Evolutionary conservation across 2,888 invertebrate genomes (phyloP).

Genomic region (Selenia dentaria): DNA sequence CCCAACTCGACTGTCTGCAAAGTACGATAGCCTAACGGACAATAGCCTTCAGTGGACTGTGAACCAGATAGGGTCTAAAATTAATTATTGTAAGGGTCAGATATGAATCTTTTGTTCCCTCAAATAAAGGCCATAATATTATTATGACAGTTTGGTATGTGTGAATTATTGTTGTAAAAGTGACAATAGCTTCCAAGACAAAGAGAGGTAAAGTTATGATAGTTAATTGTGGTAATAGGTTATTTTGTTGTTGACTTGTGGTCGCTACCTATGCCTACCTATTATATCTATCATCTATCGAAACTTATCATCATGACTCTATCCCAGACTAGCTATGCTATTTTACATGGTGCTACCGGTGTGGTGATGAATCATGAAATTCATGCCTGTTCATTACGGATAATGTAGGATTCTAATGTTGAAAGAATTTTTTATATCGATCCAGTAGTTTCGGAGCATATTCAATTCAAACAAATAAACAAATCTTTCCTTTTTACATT

Average conservation of each 20-base stretch:
- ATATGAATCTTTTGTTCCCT: slow-evolving; percentile 39
- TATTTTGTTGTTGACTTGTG: not conserved
- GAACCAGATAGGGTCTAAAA: slow-evolving; percentile 57
- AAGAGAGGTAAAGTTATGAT: slow-evolving; percentile 12
- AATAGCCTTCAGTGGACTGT: slow-evolving; percentile 53
- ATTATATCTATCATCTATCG: no score
- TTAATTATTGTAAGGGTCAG: slow-evolving; percentile 53
- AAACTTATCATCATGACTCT: no score
- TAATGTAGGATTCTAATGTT: no score
- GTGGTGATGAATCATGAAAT: no score
- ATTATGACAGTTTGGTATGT: slow-evolving; percentile 31
- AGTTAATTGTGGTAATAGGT: slow-evolving; percentile 1
- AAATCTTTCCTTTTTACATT: no score
- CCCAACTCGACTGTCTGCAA: slow-evolving; percentile 29
- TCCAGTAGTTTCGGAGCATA: no score
- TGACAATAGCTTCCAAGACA: slow-evolving; percentile 17
- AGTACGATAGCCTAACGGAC: slow-evolving; percentile 44
- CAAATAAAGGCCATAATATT: slow-evolving; percentile 33
- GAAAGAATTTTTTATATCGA: no score
- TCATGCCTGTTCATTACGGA: no score
- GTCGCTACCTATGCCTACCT: no score
- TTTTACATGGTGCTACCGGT: no score
- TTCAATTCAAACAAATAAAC: no score
- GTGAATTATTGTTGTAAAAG: slow-evolving; percentile 17
- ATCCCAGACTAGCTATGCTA: no score